Evolutionary conservation across 2,797 vertebrate species (phyloP), one percentile per base, ranked within the genome.

Genomic region (Spea hammondii): DNA sequence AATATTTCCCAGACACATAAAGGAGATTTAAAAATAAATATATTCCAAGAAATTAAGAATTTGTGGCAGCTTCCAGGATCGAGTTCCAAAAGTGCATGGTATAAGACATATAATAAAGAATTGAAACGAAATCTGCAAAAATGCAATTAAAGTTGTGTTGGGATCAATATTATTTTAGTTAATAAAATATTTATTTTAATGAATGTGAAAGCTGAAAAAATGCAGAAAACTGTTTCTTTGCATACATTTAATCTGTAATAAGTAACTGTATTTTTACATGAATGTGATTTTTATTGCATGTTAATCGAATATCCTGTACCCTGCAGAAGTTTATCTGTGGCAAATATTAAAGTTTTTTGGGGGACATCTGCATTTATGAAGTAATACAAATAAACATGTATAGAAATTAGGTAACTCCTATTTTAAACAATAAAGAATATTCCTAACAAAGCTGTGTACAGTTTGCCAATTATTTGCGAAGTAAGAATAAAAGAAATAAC

Each of bases 211-310:
- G n/a, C 17, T 46, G 17, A 8, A 51, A 64, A 60, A 32, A 10
- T 48, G 12, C 14, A 64, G 8, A 62, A 62, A 17, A 57, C 11
- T 0, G 17, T 74, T 12, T 9, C 13, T 72, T 44, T 4, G 44
- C 62, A 55, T 69, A 49, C 59, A 62, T 77, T 13, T 14, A 59
- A 70, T 49, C 10, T 77, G 67, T 77, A 77, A 17, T 45, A 74
- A 32, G 75, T 70, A 77, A 70, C 47, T 68, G 54, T 74, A 70
- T 70, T 77, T 77, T 77, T 77, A 77, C 57, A 77, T 77, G 76
- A 77, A 77, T 77, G 76, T 77, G 62, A 50, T 77, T 77, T 77
- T 70, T 77, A 77, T 62, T 62, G 76, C 76, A 77, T 77, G 76
- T 14, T 9, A 45, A 77, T 70, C 13, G 14, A 59, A 70, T 70